Evolutionary conservation across 2,797 vertebrate species (phyloP), one percentile per base, ranked within the genome.

Genomic region (Gymnothorax javanicus): DNA sequence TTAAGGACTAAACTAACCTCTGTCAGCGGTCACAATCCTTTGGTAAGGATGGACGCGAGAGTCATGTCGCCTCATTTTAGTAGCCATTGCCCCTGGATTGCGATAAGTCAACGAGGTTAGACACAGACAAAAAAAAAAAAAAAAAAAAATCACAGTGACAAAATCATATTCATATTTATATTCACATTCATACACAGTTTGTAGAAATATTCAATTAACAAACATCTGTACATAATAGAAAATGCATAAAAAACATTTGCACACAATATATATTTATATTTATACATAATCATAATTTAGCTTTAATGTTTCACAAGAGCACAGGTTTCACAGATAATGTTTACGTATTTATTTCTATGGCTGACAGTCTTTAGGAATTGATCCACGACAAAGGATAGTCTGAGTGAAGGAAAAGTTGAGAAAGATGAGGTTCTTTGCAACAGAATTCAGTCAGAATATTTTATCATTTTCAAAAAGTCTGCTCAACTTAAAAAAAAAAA

Each of bases 11-110:
- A 97, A 99, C 99, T 99, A 97, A 99, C 99, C 99, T 99, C 99
- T 97, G 98, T 99, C 99, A 97, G 98, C 96, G 97, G 98, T 99
- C 98, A 99, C 98, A 98, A 99, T 98, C 99, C 99, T 99, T 99
- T 99, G 99, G 98, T 99, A 99, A 99, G 99, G 99, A 99, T 99
- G 99, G 97, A 99, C 98, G 95, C 99, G 98, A 95, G 98, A 97
- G 97, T 99, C 99, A 98, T 99, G 99, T 97, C 99, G 98, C 97
- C 99, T 98, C 97, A 99, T 98, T 99, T 99, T 99, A 99, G 98
- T 97, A 97, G 98, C 98, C 99, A 99, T 98, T 97, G 99, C 98
- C 99, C 99, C 99, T 99, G 98, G 97, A 98, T 99, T 95, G 97
- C 95, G 98, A 99, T 95, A 96, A 94, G 95, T 96, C 95, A 95